phyloP scores from a whole-genome alignment of 2,113 vertebrate genomes.

The Octodon degus region DNA sequence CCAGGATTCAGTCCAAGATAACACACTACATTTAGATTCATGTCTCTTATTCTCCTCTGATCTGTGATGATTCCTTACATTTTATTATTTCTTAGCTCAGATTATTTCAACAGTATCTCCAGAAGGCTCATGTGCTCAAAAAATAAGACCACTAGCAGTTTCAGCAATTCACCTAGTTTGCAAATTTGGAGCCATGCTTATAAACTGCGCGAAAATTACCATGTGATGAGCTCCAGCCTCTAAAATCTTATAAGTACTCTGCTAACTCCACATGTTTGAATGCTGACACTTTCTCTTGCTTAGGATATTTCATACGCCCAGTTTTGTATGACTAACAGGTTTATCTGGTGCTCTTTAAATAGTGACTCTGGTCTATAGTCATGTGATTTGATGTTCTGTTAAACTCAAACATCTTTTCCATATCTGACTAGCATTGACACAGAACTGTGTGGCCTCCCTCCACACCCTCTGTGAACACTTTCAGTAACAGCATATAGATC shows the following conservation, averaged over 20 bases:
- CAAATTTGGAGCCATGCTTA: background rate
- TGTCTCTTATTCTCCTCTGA: background rate
- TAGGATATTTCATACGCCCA: background rate
- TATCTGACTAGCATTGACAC: background rate
- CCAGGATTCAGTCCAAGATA: background rate
- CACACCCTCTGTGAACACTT: background rate
- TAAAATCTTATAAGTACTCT: background rate
- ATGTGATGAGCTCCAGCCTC: background rate
- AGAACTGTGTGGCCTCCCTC: background rate
- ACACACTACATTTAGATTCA: background rate
- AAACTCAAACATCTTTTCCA: slow-evolving; percentile 10
- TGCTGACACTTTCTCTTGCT: background rate
- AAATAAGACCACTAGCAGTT: slow-evolving; percentile 33
- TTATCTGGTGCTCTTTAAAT: background rate
- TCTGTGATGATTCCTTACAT: background rate
- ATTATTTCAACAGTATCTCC: background rate
- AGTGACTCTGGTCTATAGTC: background rate
- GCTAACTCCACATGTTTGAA: background rate
- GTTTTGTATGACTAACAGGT: background rate
- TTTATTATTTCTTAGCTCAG: background rate
- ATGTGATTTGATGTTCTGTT: background rate
- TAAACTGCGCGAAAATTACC: slow-evolving; percentile 6
- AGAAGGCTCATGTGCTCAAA: background rate
- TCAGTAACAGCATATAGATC: background rate
- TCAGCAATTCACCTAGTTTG: background rate